Conservation (phyloP, 2,888 invertebrate species). For the Limnephilus marmoratus region DNA sequence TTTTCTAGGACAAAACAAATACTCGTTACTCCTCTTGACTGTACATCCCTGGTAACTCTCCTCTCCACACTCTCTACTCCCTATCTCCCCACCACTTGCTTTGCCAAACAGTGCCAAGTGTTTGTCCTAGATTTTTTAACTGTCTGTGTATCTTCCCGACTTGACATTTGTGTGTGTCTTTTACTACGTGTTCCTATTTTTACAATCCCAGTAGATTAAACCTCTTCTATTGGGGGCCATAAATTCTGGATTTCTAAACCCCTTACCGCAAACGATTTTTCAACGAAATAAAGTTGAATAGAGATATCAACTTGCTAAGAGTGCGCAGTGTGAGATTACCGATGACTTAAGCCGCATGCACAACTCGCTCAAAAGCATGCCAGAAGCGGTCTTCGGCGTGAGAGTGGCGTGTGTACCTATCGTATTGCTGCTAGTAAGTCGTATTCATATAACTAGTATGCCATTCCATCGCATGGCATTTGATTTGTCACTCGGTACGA, state of each 20-base stretch:
- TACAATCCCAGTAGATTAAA: slow-evolving; percentile 25
- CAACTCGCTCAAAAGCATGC: no score
- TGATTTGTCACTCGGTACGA: no score
- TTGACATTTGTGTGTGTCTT: slow-evolving; percentile 30
- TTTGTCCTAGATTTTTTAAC: slow-evolving; percentile 46
- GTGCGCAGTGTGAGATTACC: background rate
- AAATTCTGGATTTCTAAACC: slow-evolving; percentile 27
- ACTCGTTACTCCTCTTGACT: slow-evolving; percentile 2
- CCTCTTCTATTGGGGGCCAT: slow-evolving; percentile 23
- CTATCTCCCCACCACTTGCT: background rate
- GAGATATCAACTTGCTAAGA: background rate
- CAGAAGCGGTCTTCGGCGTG: no score
- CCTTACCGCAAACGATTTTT: slow-evolving; percentile 4
- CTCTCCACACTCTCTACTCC: background rate
- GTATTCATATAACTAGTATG: no score
- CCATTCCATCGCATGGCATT: no score
- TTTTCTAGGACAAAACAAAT: slow-evolving; percentile 39
- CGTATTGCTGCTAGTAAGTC: no score
- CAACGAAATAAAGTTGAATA: background rate
- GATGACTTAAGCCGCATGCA: background rate
- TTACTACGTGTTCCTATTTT: slow-evolving; percentile 36
- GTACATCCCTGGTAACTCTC: slow-evolving; percentile 12
- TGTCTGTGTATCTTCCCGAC: slow-evolving; percentile 38
- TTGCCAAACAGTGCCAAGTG: slow-evolving; percentile 40
- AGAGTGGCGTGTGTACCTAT: no score